Percentiles rank a stretch among this genome's conserved stretches.
Conservation (phyloP, 2,797 vertebrate genomes). For the Sebastes cheni region DNA sequence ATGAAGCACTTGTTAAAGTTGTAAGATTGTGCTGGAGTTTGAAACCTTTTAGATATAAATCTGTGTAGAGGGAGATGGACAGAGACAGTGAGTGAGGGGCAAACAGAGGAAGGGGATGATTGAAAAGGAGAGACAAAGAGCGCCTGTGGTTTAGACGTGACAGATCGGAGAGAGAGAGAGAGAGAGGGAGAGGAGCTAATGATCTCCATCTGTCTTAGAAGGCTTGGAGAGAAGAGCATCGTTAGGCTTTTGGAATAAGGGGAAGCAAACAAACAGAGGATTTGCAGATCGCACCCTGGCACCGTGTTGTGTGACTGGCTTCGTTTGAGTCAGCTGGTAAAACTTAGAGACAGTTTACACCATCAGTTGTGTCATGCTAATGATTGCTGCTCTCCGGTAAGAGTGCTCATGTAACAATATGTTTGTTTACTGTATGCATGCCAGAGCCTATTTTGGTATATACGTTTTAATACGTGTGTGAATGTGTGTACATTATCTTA, state of each 20-base stretch:
- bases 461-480: not conserved
- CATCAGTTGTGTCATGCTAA: conserved; percentile 46
- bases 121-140: conserved; percentile 49
- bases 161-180: conserved; percentile 32
- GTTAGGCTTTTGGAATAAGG: conserved; percentile 65
- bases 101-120: conserved; percentile 37
- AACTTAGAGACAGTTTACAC: conserved; percentile 41
- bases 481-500: not conserved
- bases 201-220: conserved; percentile 77
- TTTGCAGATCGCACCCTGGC: conserved; percentile 63
- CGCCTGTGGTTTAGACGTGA: conserved; percentile 53
- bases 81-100: conserved; percentile 49
- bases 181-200: conserved; percentile 59
- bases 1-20: conserved; percentile 79
- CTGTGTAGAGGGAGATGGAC: conserved; percentile 61
- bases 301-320: conserved; percentile 48
- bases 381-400: conserved; percentile 45
- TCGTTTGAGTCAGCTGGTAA: conserved; percentile 56
- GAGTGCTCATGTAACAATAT: conserved; percentile 28
- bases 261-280: conserved; percentile 67
- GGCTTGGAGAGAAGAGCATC: conserved; percentile 59
- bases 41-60: conserved; percentile 75
- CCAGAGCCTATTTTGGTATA: conserved; percentile 26
- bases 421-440: conserved; percentile 35
- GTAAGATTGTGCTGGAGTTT: conserved; percentile 68